These are phyloP conservation scores for Archaeoteleia sp. DNA, from an alignment of 2,888 invertebrate genomes.

Conservation along the genomic window DNA sequence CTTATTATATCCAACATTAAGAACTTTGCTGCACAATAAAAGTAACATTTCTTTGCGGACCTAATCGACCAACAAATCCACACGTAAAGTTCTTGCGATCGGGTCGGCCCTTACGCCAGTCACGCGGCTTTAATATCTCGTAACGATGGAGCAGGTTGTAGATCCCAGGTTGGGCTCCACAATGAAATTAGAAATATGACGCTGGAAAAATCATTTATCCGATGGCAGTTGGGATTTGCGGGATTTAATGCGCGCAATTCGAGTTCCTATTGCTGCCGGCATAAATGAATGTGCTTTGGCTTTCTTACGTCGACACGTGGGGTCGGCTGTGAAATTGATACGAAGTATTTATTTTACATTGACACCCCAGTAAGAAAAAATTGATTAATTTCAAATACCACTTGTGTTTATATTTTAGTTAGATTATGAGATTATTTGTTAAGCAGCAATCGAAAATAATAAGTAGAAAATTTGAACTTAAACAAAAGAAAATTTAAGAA, in stretches of 20 bases:
- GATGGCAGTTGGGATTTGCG: slow-evolving; percentile 28
- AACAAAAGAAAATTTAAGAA: too few species aligned
- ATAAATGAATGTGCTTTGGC: too few species aligned
- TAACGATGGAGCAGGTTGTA: slow-evolving; percentile 48
- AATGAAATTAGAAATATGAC: slow-evolving; percentile 55
- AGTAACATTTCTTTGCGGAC: slow-evolving; percentile 7
- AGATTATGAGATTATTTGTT: too few species aligned
- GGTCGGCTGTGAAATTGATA: too few species aligned
- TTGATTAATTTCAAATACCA: too few species aligned
- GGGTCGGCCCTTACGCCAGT: slow-evolving; percentile 44
- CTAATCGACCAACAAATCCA: slow-evolving; percentile 48
- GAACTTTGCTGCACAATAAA: slow-evolving; percentile 26
- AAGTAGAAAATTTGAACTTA: too few species aligned
- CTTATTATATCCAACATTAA: slow-evolving; percentile 30
- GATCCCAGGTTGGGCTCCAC: slow-evolving; percentile 15
- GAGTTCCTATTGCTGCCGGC: slow-evolving; percentile 8
- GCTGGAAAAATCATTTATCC: slow-evolving; percentile 58
- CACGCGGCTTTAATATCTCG: slow-evolving; percentile 59
- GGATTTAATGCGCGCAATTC: slow-evolving; percentile 36
- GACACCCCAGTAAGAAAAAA: too few species aligned
- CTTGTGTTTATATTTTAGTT: too few species aligned
- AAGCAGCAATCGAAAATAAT: too few species aligned
- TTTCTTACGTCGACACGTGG: too few species aligned
- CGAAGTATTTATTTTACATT: too few species aligned
- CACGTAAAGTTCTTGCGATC: slow-evolving; percentile 19